phyloP scores from a whole-genome alignment of 2,113 vertebrate species.

The Bos indicus region DNA sequence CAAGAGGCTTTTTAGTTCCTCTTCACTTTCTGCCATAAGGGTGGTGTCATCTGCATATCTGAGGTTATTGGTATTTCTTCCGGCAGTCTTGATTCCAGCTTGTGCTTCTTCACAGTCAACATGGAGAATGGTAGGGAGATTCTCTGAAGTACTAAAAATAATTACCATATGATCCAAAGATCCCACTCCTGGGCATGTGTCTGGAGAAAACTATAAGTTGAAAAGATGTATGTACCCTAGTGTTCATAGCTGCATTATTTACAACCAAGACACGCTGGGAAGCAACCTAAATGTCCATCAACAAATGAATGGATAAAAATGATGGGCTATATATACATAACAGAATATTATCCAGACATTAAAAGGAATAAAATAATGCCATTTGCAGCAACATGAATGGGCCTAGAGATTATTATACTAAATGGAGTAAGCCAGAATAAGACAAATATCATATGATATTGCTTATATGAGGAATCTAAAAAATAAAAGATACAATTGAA shows the following conservation, averaged over 20 bases:
- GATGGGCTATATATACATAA: background rate
- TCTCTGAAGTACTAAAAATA: background rate
- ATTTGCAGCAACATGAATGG: background rate
- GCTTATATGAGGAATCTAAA: background rate
- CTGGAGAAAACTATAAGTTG: background rate
- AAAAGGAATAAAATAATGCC: background rate
- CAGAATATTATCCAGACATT: background rate
- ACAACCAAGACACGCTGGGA: background rate
- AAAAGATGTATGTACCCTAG: background rate
- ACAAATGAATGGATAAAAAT: background rate
- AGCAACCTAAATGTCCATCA: background rate
- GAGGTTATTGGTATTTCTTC: background rate
- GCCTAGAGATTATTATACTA: background rate
- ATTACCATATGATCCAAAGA: background rate
- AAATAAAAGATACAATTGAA: background rate
- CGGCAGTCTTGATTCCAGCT: background rate
- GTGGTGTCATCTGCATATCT: background rate
- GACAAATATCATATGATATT: background rate
- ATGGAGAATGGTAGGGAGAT: background rate
- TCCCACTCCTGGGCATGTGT: background rate
- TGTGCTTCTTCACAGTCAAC: background rate
- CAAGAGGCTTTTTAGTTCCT: background rate
- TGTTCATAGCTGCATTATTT: background rate
- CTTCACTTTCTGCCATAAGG: background rate
- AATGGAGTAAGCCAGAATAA: background rate